Evolutionary conservation across 2,113 vertebrate species (phyloP).

Genomic region (Chascanopsetta lugubris): DNA sequence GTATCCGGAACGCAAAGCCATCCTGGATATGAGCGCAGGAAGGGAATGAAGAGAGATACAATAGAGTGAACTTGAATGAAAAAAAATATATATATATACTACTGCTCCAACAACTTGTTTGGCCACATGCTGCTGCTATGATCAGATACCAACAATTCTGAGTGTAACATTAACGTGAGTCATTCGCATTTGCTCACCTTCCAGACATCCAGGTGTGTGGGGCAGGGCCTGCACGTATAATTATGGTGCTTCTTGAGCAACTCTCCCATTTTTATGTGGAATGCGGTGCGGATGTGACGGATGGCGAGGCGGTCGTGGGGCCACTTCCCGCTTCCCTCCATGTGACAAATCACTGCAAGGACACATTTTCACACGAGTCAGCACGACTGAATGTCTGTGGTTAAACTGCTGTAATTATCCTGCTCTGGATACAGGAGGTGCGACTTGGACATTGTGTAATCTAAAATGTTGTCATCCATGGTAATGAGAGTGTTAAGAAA

Average conservation of each 20-base stretch:
- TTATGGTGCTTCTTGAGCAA: slow-evolving; percentile 85
- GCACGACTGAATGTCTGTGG: not conserved
- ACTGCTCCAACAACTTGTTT: not conserved
- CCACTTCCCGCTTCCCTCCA: slow-evolving; percentile 98
- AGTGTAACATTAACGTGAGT: no score
- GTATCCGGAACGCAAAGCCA: slow-evolving; percentile 90
- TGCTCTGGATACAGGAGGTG: not conserved
- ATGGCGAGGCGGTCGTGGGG: slow-evolving; percentile 89
- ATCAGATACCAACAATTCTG: no score
- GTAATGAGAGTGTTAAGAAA: not conserved
- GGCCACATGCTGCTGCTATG: not conserved
- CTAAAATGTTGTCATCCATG: no score
- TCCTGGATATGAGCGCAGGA: slow-evolving; percentile 79
- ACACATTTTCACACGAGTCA: not conserved
- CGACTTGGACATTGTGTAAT: not conserved
- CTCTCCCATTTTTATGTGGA: slow-evolving; percentile 89
- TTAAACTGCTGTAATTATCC: not conserved
- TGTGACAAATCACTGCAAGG: slow-evolving; percentile 90
- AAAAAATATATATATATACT: no score
- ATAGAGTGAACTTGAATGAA: not conserved
- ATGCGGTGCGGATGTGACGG: slow-evolving; percentile 89
- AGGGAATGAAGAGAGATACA: not conserved
- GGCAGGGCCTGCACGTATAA: slow-evolving; percentile 81
- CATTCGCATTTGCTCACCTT: slow-evolving; percentile 70
- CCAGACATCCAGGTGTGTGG: slow-evolving; percentile 88